Evolutionary conservation across 1,140 invertebrate species (phyloP), one percentile per base, ranked within the genome.

Genomic region (Dendrolimus punctatus): DNA sequence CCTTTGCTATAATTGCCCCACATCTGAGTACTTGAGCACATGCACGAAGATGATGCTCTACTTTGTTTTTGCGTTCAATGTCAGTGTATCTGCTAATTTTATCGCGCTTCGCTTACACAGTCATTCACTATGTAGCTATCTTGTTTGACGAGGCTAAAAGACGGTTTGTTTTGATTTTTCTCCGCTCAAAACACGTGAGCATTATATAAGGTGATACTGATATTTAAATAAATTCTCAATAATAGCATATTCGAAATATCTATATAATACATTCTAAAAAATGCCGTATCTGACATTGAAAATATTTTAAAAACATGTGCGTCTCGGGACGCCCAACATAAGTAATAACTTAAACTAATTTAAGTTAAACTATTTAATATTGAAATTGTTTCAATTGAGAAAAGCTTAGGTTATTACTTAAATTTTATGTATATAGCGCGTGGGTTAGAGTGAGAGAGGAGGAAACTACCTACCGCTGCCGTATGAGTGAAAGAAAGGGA

Each of bases 81-180:
- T 85, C 81, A 85, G 76, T 74, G 71, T 81, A 82, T 78, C 79
- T 73, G 72, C 79, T 85, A 85, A 85, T 82, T 81, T 81, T 85
- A 82, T 80, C 81, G 60, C 75, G 70, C 64, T 70, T 73, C 78
- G 74, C 66, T 67, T 64, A 68, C 69, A 53, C 71, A 68, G 72
- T 76, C 66, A 68, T 64, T 66, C 69, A 53, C 71, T 69, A 73
- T 76, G 74, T 76, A 78, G 76, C 76, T 75, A 77, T 76, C 68
- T 74, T 68, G 68, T 73, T 73, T 71, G 75, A 77, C 73, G 72
- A 72, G 69, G 72, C 76, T 69, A 79, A 77, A 72, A 68, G 62
- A 69, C 65, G 72, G 69, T 81, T 77, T 84, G 78, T 81, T 84
- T 84, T 84, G 70, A 71, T 83, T 77, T 67, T 69, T 68, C 58